A percentile compares a stretch with the other conserved stretches of the same genome.
phyloP scores from a whole-genome alignment of 2,797 vertebrate genomes.

The Sebastiscus albofasciatus region DNA sequence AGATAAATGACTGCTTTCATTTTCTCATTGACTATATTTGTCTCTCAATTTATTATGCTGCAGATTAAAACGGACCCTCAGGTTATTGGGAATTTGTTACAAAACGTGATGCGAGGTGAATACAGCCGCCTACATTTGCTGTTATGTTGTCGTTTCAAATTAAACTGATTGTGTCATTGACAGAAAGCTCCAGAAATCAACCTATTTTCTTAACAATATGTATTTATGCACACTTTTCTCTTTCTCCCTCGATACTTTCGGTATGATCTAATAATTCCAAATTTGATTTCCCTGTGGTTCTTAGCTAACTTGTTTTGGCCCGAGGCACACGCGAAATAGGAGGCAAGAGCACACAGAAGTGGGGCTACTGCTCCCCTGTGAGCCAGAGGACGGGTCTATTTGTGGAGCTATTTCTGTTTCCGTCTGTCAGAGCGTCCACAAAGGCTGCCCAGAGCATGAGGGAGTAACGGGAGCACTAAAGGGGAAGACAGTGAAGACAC shows the following conservation, averaged over 20 bases:
- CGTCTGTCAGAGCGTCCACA: conserved; percentile 71
- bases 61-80: conserved; percentile 1
- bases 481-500: conserved; percentile 37
- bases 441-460: conserved; percentile 59
- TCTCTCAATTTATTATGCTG: conserved; percentile 18
- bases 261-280: conserved; percentile 77
- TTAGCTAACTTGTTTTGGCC: conserved; percentile 79
- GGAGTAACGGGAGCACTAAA: conserved; percentile 70
- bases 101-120: conserved; percentile 3
- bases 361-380: conserved; percentile 80
- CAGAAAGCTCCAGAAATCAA: conserved; percentile 40
- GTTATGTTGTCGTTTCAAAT: neutral
- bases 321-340: conserved; percentile 70
- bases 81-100: neutral
- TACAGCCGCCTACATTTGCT: neutral
- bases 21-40: conserved; percentile 31
- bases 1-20: conserved; percentile 43
- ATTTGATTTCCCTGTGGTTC: conserved; percentile 86
- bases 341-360: conserved; percentile 79
- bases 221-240: conserved; percentile 71
- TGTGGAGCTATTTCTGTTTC: conserved; percentile 78
- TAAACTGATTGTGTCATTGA: conserved; percentile 25
- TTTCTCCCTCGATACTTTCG: conserved; percentile 55
- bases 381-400: conserved; percentile 77
- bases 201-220: conserved; percentile 68